These are phyloP conservation scores for Gymnothorax reevesii DNA, from an alignment of 2,797 vertebrate genomes.

Conservation along the genomic window DNA sequence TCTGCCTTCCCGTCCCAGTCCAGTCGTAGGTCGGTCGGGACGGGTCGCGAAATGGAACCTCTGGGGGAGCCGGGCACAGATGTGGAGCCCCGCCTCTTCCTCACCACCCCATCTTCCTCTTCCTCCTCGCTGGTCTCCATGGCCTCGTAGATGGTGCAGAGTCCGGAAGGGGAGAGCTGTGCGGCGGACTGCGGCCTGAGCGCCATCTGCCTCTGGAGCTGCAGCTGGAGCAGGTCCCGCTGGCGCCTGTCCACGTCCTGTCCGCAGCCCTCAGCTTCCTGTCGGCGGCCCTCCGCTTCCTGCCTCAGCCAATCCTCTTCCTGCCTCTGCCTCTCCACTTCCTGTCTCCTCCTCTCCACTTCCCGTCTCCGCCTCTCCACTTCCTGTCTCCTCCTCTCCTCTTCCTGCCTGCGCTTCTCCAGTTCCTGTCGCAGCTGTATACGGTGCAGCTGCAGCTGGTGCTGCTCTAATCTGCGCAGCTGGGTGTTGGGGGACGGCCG, in stretches of 20 bases:
- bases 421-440: slow-evolving; percentile 65
- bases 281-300: slow-evolving; percentile 56
- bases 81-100: background rate
- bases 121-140: slow-evolving; percentile 79
- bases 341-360: slow-evolving; percentile 66
- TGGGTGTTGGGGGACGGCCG: slow-evolving; percentile 42
- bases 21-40: slow-evolving; percentile 46
- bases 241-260: slow-evolving; percentile 67
- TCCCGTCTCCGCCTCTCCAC: slow-evolving; percentile 63
- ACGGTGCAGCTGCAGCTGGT: slow-evolving; percentile 60
- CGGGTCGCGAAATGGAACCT: background rate
- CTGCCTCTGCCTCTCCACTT: slow-evolving; percentile 56
- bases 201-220: slow-evolving; percentile 57
- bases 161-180: slow-evolving; percentile 70
- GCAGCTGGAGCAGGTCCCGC: slow-evolving; percentile 57
- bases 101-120: slow-evolving; percentile 31
- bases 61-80: background rate
- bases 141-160: slow-evolving; percentile 46
- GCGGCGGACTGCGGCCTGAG: slow-evolving; percentile 44
- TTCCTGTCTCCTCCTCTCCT: slow-evolving; percentile 69
- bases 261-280: slow-evolving; percentile 52
- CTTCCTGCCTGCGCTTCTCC: slow-evolving; percentile 63
- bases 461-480: slow-evolving; percentile 61
- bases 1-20: slow-evolving; percentile 75
- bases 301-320: slow-evolving; percentile 44